Base-by-base conservation (phyloP, 2,113 vertebrate genomes). In the Istiophorus platypterus region DNA sequence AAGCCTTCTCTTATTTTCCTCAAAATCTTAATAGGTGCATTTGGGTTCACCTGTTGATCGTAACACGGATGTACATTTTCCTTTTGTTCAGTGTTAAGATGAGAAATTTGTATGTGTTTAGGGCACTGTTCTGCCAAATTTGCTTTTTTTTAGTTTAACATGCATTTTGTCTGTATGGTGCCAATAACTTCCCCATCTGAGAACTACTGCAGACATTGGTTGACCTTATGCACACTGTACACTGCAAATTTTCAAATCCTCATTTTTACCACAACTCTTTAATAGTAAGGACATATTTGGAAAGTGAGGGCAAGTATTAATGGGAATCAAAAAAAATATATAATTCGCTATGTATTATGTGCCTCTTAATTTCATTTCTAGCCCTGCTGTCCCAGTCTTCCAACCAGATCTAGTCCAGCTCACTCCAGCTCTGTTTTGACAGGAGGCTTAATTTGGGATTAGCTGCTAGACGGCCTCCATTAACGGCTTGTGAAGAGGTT, bases 361-460 rank as follows among this genome's bases (percentile, higher is more conserved):
- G 17, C 22, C 31, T 26, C 10, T 52, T 29, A 63, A 56, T 41
- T 69, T 42, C 0, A 41, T 73, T 73, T 67, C 51, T 13, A n/a
- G 52, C 41, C 18, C 29, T 49, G 5, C 45, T 71, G 64, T 51
- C 12, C 29, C 34, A 5, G 61, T 51, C 31, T 34, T 65, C 41
- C 9, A 39, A 58, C 34, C 31, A 37, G 22, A 83, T 72, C 31
- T 45, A 13, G 49, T 42, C 22, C 24, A 34, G 45, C 42, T 67
- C 65, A 45, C 37, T 58, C 31, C 64, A 10, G 8, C 27, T 79
- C 58, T 72, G 49, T 76, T 84, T 70, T 15, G 45, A 82, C 68
- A 62, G 9, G 52, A 79, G 75, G 54, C 31, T 86, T 76, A 77
- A 79, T 2, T 72, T 41, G 63, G 75, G 81, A 87, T 87, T 85